phyloP scores from a whole-genome alignment of 2,113 vertebrate genomes.

The Ariopsis seemanni region DNA sequence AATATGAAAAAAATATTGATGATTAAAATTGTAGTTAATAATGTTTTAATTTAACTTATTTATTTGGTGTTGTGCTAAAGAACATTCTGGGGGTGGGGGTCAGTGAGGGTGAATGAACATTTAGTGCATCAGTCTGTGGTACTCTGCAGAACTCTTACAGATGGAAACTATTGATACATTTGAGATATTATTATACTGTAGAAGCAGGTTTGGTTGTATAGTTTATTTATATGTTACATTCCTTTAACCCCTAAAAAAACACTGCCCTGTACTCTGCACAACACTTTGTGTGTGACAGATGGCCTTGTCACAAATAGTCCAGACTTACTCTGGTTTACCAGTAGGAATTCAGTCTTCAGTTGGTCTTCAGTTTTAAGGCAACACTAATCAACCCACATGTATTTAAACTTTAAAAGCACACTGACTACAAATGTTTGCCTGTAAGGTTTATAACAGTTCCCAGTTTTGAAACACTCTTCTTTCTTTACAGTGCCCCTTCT shows the following conservation, averaged over 20 bases:
- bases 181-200: background rate
- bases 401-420: background rate
- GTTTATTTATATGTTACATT: background rate
- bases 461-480: background rate
- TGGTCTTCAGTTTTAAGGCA: background rate
- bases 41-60: too few species aligned
- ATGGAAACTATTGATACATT: background rate
- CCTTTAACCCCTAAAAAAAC: background rate
- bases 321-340: background rate
- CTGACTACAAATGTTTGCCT: background rate
- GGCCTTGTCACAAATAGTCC: background rate
- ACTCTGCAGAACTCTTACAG: background rate
- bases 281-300: background rate
- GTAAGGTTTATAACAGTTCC: background rate
- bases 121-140: background rate
- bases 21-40: too few species aligned
- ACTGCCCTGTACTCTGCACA: background rate
- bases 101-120: too few species aligned
- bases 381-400: background rate
- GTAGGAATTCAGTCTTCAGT: background rate
- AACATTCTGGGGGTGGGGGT: too few species aligned
- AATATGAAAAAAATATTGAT: background rate
- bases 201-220: background rate
- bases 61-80: too few species aligned
- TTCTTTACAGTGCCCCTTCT: background rate